Evolutionary conservation across 2,888 invertebrate genomes (phyloP).

Genomic region (Quadroppia sp.): DNA sequence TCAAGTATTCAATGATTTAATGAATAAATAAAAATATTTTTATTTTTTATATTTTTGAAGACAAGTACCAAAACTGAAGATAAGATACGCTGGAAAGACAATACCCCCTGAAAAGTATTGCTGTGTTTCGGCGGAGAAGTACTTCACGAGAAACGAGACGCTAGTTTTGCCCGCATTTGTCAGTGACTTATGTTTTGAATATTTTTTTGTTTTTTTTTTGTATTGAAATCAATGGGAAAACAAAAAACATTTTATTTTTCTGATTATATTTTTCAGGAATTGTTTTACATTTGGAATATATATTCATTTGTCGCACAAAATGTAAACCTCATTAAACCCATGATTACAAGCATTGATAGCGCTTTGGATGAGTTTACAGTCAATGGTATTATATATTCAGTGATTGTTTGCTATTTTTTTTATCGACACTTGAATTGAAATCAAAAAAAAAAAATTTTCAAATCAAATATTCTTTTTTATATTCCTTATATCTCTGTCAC

Average conservation of each 20-base stretch:
- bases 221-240: not conserved
- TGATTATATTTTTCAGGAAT: conserved; percentile 59
- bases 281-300: conserved; percentile 88
- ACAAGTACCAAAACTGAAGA: conserved; percentile 70
- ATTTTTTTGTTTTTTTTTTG: no score
- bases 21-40: not conserved
- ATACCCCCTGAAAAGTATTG: conserved; percentile 95
- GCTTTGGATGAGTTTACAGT: not conserved
- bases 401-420: no score
- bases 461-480: not conserved
- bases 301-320: conserved; percentile 76
- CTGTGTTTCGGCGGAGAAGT: conserved; percentile 76
- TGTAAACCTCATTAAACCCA: conserved; percentile 56
- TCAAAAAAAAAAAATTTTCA: not conserved
- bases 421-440: not conserved
- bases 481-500: no score
- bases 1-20: not conserved
- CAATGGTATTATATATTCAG: not conserved
- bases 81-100: conserved; percentile 91
- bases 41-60: not conserved
- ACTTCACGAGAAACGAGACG: conserved; percentile 66
- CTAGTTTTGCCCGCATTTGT: conserved; percentile 73
- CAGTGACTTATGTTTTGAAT: conserved; percentile 49
- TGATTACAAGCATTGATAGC: conserved; percentile 51
- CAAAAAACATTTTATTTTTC: no score